These are phyloP conservation scores for Nestor notabilis DNA, from an alignment of 2,113 vertebrate genomes.

Conservation along the genomic window DNA sequence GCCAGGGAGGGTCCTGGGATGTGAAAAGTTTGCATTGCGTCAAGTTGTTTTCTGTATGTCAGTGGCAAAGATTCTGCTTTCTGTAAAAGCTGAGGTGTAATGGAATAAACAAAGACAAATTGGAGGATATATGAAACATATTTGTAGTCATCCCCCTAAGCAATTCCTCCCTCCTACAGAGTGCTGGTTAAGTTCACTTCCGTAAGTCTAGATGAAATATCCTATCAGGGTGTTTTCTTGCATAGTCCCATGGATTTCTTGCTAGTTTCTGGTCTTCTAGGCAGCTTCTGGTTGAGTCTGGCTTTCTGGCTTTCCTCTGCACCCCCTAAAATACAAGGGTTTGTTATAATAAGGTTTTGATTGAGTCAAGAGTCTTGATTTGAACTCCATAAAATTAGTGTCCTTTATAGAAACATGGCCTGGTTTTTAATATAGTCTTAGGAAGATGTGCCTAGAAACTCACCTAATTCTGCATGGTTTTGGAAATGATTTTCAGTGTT, in stretches of 20 bases:
- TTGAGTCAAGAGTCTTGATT: neutral
- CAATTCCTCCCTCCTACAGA: neutral
- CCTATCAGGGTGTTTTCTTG: neutral
- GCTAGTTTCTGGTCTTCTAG: neutral
- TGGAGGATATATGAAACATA: neutral
- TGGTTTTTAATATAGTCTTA: neutral
- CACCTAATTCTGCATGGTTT: neutral
- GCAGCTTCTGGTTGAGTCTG: neutral
- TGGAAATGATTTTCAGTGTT: neutral
- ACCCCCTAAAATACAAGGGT: neutral
- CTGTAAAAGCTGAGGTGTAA: neutral
- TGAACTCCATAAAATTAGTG: neutral
- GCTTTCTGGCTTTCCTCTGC: neutral
- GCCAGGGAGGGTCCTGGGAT: neutral
- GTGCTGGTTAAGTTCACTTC: neutral
- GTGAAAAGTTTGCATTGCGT: neutral
- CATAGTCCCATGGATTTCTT: neutral
- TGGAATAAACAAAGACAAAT: neutral
- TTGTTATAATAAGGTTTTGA: neutral
- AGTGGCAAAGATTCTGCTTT: neutral
- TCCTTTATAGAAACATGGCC: neutral
- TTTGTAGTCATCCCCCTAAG: neutral
- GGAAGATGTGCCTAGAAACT: neutral
- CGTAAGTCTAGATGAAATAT: neutral
- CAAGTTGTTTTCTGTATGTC: neutral